These are phyloP conservation scores for Amphibalanus amphitrite DNA, from an alignment of 1,140 invertebrate species.

Conservation along the genomic window DNA sequence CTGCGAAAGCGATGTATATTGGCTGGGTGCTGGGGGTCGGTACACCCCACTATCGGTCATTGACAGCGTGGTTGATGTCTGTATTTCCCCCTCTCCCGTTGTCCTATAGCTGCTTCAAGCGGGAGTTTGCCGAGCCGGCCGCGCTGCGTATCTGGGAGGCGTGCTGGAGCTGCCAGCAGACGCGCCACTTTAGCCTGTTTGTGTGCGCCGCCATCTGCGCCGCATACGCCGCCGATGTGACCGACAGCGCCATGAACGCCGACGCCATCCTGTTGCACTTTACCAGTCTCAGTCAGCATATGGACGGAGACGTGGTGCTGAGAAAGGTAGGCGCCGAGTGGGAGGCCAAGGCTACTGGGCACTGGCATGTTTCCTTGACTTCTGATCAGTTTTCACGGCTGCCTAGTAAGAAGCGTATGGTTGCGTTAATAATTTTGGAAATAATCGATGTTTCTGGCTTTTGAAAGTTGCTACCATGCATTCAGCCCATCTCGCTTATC, in stretches of 20 bases:
- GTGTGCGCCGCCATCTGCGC: slow-evolving; percentile 81
- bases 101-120: slow-evolving; percentile 45
- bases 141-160: slow-evolving; percentile 20
- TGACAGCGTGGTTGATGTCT: too few relatives aligned
- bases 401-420: too few relatives aligned
- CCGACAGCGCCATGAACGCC: slow-evolving; percentile 77
- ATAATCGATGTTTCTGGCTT: too few relatives aligned
- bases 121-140: slow-evolving; percentile 34
- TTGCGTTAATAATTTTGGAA: too few relatives aligned
- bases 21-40: too few relatives aligned
- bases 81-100: slow-evolving; percentile 41
- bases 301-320: slow-evolving; percentile 78
- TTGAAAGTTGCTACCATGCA: too few relatives aligned
- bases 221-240: slow-evolving; percentile 61
- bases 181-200: slow-evolving; percentile 83
- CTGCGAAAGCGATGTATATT: too few relatives aligned
- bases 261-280: slow-evolving; percentile 95
- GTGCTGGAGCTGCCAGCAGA: slow-evolving; percentile 37
- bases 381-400: too few relatives aligned
- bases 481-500: too few relatives aligned
- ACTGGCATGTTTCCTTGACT: too few relatives aligned
- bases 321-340: slow-evolving; percentile 40
- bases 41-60: too few relatives aligned
- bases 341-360: too few relatives aligned
- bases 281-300: slow-evolving; percentile 85